These are phyloP conservation scores for Nycticebus coucang DNA, from an alignment of 2,113 vertebrate species.

Conservation along the genomic window DNA sequence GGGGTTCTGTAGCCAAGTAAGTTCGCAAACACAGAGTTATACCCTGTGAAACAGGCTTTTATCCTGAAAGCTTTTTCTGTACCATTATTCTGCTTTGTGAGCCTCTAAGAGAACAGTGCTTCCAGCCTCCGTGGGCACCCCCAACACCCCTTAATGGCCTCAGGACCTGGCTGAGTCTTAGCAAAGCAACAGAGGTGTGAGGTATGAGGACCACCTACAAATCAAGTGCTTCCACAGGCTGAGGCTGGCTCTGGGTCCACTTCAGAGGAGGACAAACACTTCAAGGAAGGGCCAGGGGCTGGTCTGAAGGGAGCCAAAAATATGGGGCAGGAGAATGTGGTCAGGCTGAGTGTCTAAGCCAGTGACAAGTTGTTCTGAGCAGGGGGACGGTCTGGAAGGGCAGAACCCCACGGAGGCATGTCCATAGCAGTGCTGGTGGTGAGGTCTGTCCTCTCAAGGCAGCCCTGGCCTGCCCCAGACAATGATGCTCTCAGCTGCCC, in stretches of 20 bases:
- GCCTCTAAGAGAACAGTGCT: not conserved
- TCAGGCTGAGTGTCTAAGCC: not conserved
- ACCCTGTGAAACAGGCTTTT: not conserved
- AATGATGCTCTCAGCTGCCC: too few relatives aligned
- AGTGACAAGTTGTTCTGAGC: not conserved
- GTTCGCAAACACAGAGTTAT: not conserved
- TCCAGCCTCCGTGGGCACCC: not conserved
- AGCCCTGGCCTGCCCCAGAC: not conserved
- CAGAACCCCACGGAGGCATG: not conserved
- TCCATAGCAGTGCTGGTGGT: too few relatives aligned
- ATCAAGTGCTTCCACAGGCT: not conserved
- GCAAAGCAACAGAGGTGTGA: not conserved
- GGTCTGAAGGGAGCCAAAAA: not conserved
- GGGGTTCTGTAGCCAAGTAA: not conserved
- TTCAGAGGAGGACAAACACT: not conserved
- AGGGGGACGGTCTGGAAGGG: too few relatives aligned
- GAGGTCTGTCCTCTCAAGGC: not conserved
- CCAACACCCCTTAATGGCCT: not conserved
- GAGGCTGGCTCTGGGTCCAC: not conserved
- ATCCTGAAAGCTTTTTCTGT: not conserved
- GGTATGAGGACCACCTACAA: not conserved
- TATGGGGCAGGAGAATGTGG: not conserved
- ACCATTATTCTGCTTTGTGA: not conserved
- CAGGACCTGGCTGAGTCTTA: not conserved
- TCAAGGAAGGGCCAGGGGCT: not conserved